Evolutionary conservation across 2,888 invertebrate species (phyloP).

Genomic region (Odontothrips loti): DNA sequence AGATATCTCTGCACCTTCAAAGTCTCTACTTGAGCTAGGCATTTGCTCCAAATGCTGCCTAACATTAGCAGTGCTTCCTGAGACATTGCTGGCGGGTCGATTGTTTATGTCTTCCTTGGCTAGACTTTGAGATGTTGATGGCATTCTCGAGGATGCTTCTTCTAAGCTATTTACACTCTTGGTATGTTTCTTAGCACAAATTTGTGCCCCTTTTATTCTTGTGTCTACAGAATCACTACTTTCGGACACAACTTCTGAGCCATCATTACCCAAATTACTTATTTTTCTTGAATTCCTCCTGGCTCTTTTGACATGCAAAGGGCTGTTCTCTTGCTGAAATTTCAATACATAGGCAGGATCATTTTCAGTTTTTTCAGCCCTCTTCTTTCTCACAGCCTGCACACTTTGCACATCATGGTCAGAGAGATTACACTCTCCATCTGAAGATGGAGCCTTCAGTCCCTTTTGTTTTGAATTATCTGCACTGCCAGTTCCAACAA

Average conservation of each 20-base stretch:
- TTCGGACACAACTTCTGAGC: background rate
- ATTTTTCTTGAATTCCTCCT: background rate
- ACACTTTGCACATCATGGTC: too few relatives aligned
- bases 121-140: background rate
- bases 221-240: background rate
- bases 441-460: background rate
- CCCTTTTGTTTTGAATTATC: too few relatives aligned
- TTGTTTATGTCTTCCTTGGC: background rate
- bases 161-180: background rate
- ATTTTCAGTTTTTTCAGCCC: background rate
- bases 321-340: background rate
- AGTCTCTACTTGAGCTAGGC: slow-evolving; percentile 36
- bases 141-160: background rate
- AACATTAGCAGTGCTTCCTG: background rate
- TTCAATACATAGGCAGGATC: background rate
- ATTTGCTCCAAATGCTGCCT: slow-evolving; percentile 19
- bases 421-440: background rate
- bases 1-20: slow-evolving; percentile 36
- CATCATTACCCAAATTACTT: background rate
- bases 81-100: background rate
- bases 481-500: too few relatives aligned
- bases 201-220: background rate
- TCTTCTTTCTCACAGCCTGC: too few relatives aligned
- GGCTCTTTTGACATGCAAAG: background rate
- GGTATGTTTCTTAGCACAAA: background rate